A percentile compares a stretch with the other conserved stretches of the same genome.
phyloP scores from a whole-genome alignment of 1,140 invertebrate species.

The Globodera ellingtonae region DNA sequence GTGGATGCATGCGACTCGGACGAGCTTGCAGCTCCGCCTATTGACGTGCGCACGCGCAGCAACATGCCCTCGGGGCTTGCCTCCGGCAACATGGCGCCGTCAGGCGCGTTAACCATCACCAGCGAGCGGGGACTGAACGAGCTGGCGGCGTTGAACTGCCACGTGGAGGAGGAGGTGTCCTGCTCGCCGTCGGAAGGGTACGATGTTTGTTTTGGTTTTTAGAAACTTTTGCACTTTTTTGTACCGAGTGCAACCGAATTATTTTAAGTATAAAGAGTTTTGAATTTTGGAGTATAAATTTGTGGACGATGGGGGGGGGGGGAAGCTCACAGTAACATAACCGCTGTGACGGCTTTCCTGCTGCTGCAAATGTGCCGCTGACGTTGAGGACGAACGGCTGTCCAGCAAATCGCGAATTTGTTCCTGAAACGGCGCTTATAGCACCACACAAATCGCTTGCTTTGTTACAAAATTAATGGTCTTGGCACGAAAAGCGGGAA shows the following conservation, averaged over 20 bases:
- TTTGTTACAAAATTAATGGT: not conserved
- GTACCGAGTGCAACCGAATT: too few relatives aligned
- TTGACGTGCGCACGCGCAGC: constrained; percentile 45
- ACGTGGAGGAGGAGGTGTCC: constrained; percentile 62
- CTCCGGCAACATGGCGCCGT: constrained; percentile 8
- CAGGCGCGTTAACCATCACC: constrained; percentile 57
- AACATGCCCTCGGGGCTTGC: constrained; percentile 14
- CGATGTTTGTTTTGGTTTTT: not conserved
- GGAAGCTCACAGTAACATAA: constrained; percentile 55
- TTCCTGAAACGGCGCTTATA: constrained; percentile 43
- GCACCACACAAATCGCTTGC: not conserved
- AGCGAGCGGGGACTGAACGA: constrained; percentile 62
- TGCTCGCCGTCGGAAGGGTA: constrained; percentile 30
- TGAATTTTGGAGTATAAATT: too few relatives aligned
- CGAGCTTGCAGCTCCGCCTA: not conserved
- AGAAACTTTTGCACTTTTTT: too few relatives aligned
- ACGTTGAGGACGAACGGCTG: constrained; percentile 44
- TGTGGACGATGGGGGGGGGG: constrained; percentile 4
- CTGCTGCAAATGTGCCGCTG: constrained; percentile 36
- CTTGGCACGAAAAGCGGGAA: too few relatives aligned
- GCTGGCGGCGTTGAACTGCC: constrained; percentile 55
- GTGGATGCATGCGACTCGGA: constrained; percentile 21
- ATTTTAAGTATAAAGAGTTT: too few relatives aligned
- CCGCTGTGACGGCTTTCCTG: constrained; percentile 51
- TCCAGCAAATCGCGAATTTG: constrained; percentile 57